Percentiles rank a stretch among this genome's conserved stretches.
These are phyloP conservation scores for Cygnus atratus DNA, from an alignment of 2,113 vertebrate species.

Conservation along the genomic window DNA sequence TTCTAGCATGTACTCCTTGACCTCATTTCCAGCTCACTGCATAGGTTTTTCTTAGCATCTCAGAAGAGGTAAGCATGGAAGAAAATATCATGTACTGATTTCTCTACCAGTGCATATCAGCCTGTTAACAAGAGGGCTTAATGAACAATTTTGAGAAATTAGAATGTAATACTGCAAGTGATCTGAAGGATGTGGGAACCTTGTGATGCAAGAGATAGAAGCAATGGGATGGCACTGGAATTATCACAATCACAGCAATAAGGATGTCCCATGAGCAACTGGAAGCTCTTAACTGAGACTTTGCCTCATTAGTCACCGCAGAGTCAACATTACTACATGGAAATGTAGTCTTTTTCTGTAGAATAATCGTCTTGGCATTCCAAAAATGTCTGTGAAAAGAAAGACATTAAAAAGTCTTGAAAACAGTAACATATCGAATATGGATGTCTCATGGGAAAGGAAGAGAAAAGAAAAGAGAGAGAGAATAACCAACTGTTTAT, in stretches of 20 bases:
- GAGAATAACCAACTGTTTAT: neutral
- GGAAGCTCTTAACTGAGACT: neutral
- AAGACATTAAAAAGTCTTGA: neutral
- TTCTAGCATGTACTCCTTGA: neutral
- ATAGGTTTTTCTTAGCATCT: neutral
- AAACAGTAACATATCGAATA: neutral
- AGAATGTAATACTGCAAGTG: neutral
- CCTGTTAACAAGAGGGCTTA: neutral
- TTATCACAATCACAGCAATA: neutral
- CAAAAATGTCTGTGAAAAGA: neutral
- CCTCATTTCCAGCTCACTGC: neutral
- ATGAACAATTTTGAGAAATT: neutral
- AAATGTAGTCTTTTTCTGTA: neutral
- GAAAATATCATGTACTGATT: neutral
- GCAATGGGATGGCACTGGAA: neutral
- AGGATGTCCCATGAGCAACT: neutral
- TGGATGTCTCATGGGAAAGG: fast-evolving
- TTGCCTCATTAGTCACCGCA: neutral
- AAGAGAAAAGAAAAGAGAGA: neutral
- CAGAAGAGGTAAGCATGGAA: neutral
- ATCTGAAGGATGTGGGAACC: neutral
- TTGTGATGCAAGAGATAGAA: neutral
- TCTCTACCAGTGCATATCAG: neutral
- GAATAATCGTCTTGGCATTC: neutral
- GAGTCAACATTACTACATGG: neutral